phyloP scores from a whole-genome alignment of 1,140 invertebrate genomes.

The Sminthurinus signatus region DNA sequence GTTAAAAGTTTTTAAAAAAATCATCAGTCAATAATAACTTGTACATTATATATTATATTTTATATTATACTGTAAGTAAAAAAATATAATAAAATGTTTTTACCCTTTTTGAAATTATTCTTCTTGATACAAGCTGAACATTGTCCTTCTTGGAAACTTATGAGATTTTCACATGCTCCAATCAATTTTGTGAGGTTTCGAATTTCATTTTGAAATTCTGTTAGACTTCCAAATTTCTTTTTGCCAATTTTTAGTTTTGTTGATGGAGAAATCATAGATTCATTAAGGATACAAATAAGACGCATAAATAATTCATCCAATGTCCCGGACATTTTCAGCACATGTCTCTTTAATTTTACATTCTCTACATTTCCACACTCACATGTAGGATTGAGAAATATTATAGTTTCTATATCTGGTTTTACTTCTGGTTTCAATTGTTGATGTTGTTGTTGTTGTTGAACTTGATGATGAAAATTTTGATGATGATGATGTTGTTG shows the following conservation, averaged over 20 bases:
- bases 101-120: background rate
- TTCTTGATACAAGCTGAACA: no score
- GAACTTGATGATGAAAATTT: background rate
- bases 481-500: background rate
- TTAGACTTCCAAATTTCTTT: background rate
- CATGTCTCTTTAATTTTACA: background rate
- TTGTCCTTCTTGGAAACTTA: background rate
- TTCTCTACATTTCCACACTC: background rate
- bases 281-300: background rate
- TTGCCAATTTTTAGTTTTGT: background rate
- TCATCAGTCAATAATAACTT: background rate
- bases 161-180: slow-evolving; percentile 5
- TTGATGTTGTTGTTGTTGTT: background rate
- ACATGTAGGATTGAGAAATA: background rate
- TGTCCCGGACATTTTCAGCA: background rate
- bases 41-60: background rate
- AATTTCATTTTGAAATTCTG: background rate
- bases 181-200: background rate
- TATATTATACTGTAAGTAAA: no score
- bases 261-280: background rate
- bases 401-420: background rate
- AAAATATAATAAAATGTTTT: no score
- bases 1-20: slow-evolving; percentile 20
- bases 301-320: slow-evolving; percentile 1
- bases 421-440: background rate